Base-by-base conservation (phyloP, 2,888 invertebrate species). In the Aphodius sticticus region DNA sequence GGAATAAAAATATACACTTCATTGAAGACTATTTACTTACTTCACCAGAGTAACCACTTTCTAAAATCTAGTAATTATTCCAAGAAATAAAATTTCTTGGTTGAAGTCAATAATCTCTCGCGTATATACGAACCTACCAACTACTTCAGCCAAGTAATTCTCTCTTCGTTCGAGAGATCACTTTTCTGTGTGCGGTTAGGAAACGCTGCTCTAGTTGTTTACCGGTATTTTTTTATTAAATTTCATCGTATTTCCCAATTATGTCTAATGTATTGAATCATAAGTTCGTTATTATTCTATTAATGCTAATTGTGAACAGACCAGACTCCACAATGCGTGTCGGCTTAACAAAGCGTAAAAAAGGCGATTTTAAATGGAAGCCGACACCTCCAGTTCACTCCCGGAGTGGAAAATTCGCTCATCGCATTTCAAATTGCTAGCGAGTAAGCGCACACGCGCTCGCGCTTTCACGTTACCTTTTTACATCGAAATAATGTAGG, bases 381-480 rank as follows among this genome's bases (percentile, higher is more conserved):
- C 53, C 12, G 53, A 53, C 53, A 53, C 9, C 53, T 53, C 53
- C 53, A 53, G 7, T 9, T 5, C 53, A 12, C 53, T 53, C 12
- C 12, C 35, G 26, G n/a, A 36, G 71, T 1, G 74, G 37, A 74
- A 74, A 74, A 37, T 74, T 74, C 15, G 74, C 37, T 53, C 53
- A 53, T 53, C 53, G 53, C 12, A 5, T 53, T 26, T 53, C 53
- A 53, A 7, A 53, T 12, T 53, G 53, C 53, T 12, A 5, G 36
- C 36, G 35, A n/a, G 74, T 74, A 74, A 36, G n/a, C n/a, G 26
- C 26, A 35, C 15, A 12, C 71, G 35, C 71, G 74, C 37, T 36
- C 9, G n/a, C 35, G 37, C 74, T 74, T 74, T 74, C 74, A 35
- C 74, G 74, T 71, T 35, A 71, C 71, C 71, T 71, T 15, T 71